A percentile compares a stretch with the other conserved stretches of the same genome.
phyloP scores from a whole-genome alignment of 2,888 invertebrate genomes.

The Empis livida region DNA sequence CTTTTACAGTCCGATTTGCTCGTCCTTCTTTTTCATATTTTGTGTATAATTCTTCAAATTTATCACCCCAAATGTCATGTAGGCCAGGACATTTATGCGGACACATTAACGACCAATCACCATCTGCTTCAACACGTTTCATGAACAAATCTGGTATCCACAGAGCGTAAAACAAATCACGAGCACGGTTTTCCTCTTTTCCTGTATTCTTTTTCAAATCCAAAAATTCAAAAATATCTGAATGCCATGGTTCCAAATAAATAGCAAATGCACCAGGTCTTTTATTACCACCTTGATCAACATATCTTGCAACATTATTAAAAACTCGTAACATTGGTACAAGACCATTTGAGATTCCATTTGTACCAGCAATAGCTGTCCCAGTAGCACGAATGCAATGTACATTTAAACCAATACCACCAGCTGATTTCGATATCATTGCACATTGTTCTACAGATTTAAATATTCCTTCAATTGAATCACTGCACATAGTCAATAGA shows the following conservation, averaged over 20 bases:
- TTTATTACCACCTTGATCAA: slow-evolving; percentile 92
- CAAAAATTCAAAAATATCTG: slow-evolving; percentile 83
- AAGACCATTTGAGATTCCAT: slow-evolving; percentile 83
- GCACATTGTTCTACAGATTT: slow-evolving; percentile 74
- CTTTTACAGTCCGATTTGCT: slow-evolving; percentile 51
- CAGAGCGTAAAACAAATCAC: slow-evolving; percentile 85
- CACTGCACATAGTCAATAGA: slow-evolving; percentile 80
- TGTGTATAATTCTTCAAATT: slow-evolving; percentile 73
- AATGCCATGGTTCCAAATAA: slow-evolving; percentile 95
- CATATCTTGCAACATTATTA: slow-evolving; percentile 84
- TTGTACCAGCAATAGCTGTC: slow-evolving; percentile 76
- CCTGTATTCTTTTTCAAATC: slow-evolving; percentile 85
- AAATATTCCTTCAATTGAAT: slow-evolving; percentile 85
- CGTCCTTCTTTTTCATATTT: slow-evolving; percentile 63
- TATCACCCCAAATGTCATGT: slow-evolving; percentile 77
- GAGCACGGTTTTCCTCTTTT: slow-evolving; percentile 77
- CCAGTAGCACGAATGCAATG: slow-evolving; percentile 84
- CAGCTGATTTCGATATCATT: slow-evolving; percentile 83
- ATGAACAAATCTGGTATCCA: slow-evolving; percentile 97
- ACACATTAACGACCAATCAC: slow-evolving; percentile 86
- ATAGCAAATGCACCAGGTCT: slow-evolving; percentile 89
- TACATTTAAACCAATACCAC: slow-evolving; percentile 86
- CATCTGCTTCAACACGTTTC: slow-evolving; percentile 69
- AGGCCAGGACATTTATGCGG: slow-evolving; percentile 80
- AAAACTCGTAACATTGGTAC: slow-evolving; percentile 86